A percentile compares a stretch with the other conserved stretches of the same genome.
Conservation (phyloP, 2,113 vertebrate genomes). For the Tenebrosternarchus preto region DNA sequence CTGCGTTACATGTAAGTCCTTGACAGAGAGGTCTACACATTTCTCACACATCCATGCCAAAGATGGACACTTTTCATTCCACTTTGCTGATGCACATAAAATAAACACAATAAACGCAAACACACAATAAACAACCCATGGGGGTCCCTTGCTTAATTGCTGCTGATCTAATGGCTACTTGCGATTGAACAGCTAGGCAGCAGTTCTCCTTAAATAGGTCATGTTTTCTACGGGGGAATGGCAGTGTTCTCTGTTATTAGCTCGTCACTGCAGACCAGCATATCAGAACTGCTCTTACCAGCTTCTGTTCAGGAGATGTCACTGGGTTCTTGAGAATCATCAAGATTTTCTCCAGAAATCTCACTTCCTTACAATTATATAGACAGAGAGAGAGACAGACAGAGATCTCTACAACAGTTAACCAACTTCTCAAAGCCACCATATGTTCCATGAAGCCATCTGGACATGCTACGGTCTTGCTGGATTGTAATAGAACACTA, state of each 20-base stretch:
- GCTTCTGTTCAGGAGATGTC: not conserved
- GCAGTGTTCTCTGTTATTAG: not conserved
- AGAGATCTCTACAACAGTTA: no score
- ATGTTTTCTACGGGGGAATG: conserved; percentile 7
- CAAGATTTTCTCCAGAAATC: not conserved
- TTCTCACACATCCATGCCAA: not conserved
- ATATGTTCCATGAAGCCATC: no score
- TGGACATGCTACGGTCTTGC: no score
- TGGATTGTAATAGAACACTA: no score
- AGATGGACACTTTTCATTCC: not conserved
- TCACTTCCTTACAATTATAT: not conserved
- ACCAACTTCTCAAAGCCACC: no score
- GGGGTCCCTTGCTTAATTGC: no score
- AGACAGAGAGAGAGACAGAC: not conserved
- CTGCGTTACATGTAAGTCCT: conserved; percentile 93
- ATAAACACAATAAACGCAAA: no score
- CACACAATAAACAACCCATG: no score
- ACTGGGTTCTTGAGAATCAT: conserved; percentile 39
- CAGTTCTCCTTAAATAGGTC: conserved; percentile 40
- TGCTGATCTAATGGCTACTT: not conserved
- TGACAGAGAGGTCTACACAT: not conserved
- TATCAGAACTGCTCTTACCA: conserved; percentile 5
- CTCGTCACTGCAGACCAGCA: not conserved
- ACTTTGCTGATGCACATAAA: not conserved
- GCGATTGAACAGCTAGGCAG: not conserved